phyloP scores from a whole-genome alignment of 1,140 invertebrate species.

The Pseudoatta argentina region DNA sequence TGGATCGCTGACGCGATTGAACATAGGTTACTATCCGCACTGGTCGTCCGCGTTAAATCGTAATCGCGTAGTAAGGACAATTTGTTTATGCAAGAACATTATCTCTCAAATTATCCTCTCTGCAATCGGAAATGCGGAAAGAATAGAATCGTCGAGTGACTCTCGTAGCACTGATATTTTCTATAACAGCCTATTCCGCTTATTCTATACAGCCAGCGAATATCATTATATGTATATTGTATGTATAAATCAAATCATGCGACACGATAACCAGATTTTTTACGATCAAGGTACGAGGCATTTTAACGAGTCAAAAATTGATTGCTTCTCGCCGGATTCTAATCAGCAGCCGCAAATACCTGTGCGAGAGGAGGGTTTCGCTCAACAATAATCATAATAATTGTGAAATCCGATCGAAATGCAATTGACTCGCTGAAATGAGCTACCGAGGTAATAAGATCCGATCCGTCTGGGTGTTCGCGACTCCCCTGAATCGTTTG shows the following conservation, averaged over 20 bases:
- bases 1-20: background rate
- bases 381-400: constrained; percentile 81
- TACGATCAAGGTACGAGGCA: constrained; percentile 28
- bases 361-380: background rate
- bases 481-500: constrained; percentile 80
- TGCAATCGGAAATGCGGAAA: no score
- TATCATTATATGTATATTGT: constrained; percentile 17
- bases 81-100: background rate
- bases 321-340: constrained; percentile 22
- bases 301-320: constrained; percentile 28
- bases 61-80: background rate
- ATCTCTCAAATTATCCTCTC: background rate
- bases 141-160: background rate
- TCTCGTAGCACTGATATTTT: background rate
- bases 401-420: constrained; percentile 83
- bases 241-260: constrained; percentile 13
- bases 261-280: constrained; percentile 47
- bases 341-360: background rate
- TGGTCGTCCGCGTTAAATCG: background rate
- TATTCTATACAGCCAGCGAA: background rate
- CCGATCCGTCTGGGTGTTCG: constrained; percentile 60
- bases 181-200: background rate
- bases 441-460: constrained; percentile 81
- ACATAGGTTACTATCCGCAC: background rate
- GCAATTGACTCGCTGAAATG: constrained; percentile 81